Percentiles rank a stretch among this genome's conserved stretches.
phyloP scores from a whole-genome alignment of 2,888 invertebrate genomes.

The Diarsia mendica region DNA sequence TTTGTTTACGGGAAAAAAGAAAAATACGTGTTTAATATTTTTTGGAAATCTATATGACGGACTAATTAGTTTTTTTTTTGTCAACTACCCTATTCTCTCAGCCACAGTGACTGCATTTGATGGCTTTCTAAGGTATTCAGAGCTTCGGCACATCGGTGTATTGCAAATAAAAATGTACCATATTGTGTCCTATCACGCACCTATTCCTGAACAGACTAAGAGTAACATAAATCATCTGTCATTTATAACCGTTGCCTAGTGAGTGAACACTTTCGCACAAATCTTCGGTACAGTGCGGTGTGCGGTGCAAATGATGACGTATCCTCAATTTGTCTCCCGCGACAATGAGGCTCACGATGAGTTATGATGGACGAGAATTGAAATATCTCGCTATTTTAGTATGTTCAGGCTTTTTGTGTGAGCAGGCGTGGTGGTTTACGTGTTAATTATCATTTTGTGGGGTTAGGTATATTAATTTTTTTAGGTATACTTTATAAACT shows the following conservation, averaged over 20 bases:
- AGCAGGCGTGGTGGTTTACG: neutral
- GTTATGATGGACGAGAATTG: constrained; percentile 51
- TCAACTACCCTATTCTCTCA: too few species aligned
- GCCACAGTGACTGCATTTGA: neutral
- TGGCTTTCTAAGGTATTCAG: neutral
- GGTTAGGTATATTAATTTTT: neutral
- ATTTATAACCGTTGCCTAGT: constrained; percentile 11
- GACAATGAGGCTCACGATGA: constrained; percentile 56
- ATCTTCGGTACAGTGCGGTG: constrained; percentile 31
- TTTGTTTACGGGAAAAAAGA: too few species aligned
- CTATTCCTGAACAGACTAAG: neutral
- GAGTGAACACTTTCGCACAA: constrained; percentile 44
- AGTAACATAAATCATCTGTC: constrained; percentile 13
- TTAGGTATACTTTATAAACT: too few species aligned
- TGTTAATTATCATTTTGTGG: neutral
- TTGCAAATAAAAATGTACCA: neutral
- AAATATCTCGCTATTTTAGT: constrained; percentile 40
- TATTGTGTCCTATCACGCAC: neutral
- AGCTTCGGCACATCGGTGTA: neutral
- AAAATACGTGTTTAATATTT: too few species aligned
- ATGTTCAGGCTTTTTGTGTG: constrained; percentile 18
- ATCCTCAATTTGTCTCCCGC: constrained; percentile 61
- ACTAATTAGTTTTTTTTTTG: too few species aligned
- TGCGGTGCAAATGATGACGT: constrained; percentile 45
- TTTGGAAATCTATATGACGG: too few species aligned